Conservation (phyloP, 2,113 vertebrate species). For the Hymenochirus boettgeri region DNA sequence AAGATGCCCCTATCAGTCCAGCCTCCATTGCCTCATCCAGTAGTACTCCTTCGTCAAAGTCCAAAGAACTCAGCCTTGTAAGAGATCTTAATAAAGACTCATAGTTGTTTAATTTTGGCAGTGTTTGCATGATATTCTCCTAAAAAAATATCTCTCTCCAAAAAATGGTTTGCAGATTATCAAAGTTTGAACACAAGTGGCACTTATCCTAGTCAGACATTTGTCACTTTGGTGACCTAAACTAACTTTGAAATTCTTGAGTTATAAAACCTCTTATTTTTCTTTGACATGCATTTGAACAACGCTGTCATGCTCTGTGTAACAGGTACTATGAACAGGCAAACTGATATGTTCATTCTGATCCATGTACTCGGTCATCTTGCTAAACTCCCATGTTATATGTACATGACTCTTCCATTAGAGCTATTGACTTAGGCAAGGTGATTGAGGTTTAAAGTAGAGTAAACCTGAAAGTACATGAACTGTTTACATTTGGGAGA, state of each 20-base stretch:
- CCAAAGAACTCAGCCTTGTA: constrained; percentile 98
- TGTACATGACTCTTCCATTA: constrained; percentile 39
- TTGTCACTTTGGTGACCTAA: too few species aligned
- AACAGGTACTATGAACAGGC: not conserved
- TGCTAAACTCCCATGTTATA: constrained; percentile 34
- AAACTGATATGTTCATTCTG: constrained; percentile 23
- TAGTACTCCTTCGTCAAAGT: constrained; percentile 96
- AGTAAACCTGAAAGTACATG: constrained; percentile 36
- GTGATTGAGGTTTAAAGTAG: constrained; percentile 30
- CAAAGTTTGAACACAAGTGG: too few species aligned
- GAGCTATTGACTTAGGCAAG: constrained; percentile 40
- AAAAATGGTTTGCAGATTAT: too few species aligned
- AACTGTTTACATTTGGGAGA: constrained; percentile 41
- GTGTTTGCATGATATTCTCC: too few species aligned
- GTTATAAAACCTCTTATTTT: not conserved
- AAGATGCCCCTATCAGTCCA: constrained; percentile 93
- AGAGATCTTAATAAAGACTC: too few species aligned
- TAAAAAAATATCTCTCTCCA: too few species aligned
- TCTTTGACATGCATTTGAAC: not conserved
- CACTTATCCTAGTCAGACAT: too few species aligned
- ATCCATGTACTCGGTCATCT: constrained; percentile 19
- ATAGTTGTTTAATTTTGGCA: too few species aligned
- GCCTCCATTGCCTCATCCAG: constrained; percentile 96
- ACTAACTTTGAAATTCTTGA: not conserved
- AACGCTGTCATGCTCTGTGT: not conserved